Base-by-base conservation (phyloP, 2,113 vertebrate genomes). In the Channa maculata region DNA sequence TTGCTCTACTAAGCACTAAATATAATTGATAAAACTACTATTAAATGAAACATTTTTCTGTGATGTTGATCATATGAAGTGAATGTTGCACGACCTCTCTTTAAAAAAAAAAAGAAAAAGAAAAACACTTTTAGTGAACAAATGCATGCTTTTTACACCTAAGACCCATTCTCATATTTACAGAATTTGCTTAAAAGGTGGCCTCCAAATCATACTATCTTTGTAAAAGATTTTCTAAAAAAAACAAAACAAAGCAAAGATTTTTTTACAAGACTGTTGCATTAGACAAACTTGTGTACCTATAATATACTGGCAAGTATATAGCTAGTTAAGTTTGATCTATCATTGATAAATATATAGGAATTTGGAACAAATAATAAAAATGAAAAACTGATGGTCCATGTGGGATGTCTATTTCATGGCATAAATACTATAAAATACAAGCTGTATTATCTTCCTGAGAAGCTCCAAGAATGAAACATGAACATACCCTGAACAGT, bases 401-500 rank as follows among this genome's bases (percentile, higher is more conserved):
- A 7, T 37, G 10, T 13, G 48, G 9, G 37, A 49, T 41, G 36
- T 57, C 2, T 6, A 34, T 68, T 54, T 14, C 15, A 33, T 49
- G 8, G 38, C 46, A 68, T 2, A 68, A 37, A 34, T 51, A 45
- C 15, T 64, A 36, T 51, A 33, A 39, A 73, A 66, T 64, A 64
- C 36, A 15, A 51, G 38, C 48, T 60, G 38, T 60, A 67, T 50
- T 54, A 63, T 54, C 33, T 65, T 39, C 39, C 0, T 46, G 41
- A 57, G 5, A 67, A 48, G 44, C 65, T 76, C n/a, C 10, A 24
- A 4, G 51, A 75, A 46, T 71, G 64, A 59, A 61, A 73, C 50
- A 71, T 73, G 58, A 44, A 43, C 65, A 54, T 24, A 12, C 2
- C 7, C 15, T 59, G 48, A 80, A 71, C 8, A 48, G 55, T 3